Base-by-base conservation (phyloP, 2,797 vertebrate species). In the Periophthalmus magnuspinnatus region DNA sequence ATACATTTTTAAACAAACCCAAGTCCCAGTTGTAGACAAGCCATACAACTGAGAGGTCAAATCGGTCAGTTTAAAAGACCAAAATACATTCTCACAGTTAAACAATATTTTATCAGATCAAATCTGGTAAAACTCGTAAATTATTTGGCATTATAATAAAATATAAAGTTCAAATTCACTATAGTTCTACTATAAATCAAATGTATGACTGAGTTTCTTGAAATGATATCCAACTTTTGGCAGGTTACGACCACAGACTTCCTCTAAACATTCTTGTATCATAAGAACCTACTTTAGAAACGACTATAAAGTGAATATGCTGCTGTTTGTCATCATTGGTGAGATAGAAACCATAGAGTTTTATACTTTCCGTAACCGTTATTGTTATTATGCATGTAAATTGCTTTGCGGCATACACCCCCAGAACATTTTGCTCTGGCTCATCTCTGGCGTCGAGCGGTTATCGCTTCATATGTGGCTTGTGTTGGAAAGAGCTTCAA, bases 351-450 rank as follows among this genome's bases (percentile, higher is more conserved):
- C 61, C 21, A 47, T 47, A 28, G 21, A 16, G 38, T 64, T 47
- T 64, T 47, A 47, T 28, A 47, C 61, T 28, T 64, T 45, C 11
- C 21, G 45, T 21, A 41, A 24, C 60, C 21, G 24, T 45, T 22
- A 24, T 28, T 64, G 22, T 47, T 32, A 17, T 47, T 48, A 87
- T 77, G 72, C 28, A 69, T 74, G 72, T 83, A 84, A 88, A 89
- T 82, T 84, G 80, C 74, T 84, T 83, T 85, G 82, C 68, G 81
- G 75, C 71, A 74, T 69, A 48, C 28, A 21, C 69, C 68, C 65
- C 61, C 60, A 64, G 64, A 87, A 74, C 80, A 84, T 86, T 64
- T 86, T 83, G 79, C 69, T 86, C 88, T 88, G 78, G 50, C 82
- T 61, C 66, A 69, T 78, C 68, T 59, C 48, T 58, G 48, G 64